Evolutionary conservation across 2,113 vertebrate species (phyloP).

Genomic region (Tyrannus savana): DNA sequence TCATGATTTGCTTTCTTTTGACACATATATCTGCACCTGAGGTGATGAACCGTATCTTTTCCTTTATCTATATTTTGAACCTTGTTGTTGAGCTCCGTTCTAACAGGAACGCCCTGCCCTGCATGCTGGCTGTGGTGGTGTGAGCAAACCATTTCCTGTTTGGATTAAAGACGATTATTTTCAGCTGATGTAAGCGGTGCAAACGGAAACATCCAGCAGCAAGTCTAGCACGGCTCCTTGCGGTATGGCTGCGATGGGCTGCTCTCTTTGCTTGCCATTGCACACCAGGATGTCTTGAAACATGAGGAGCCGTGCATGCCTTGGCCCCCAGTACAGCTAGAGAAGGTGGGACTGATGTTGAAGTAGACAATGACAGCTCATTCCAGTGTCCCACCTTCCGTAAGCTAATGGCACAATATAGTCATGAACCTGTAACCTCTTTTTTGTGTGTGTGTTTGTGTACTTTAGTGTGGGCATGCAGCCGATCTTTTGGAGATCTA

Average conservation of each 20-base stretch:
- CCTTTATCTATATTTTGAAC: conserved; percentile 32
- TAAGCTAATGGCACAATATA: not conserved
- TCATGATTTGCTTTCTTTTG: not conserved
- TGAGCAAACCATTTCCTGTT: conserved; percentile 53
- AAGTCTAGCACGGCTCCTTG: conserved; percentile 54
- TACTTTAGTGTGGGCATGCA: not conserved
- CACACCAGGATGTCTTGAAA: not conserved
- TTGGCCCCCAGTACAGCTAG: not conserved
- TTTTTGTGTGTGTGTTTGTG: not conserved
- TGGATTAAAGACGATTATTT: conserved; percentile 43
- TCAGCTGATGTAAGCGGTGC: conserved; percentile 41
- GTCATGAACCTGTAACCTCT: not conserved
- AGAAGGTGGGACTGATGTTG: not conserved
- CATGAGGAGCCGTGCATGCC: not conserved
- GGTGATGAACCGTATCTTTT: not conserved
- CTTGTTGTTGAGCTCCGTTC: not conserved
- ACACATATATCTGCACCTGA: not conserved
- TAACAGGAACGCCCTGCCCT: conserved; percentile 23
- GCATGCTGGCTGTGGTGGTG: not conserved
- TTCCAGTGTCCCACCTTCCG: not conserved
- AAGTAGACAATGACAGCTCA: not conserved
- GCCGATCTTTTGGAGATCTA: not conserved
- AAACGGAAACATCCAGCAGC: conserved; percentile 51
- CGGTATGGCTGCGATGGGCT: not conserved
- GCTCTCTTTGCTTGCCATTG: not conserved